Conservation (phyloP, 1,140 invertebrate genomes). For the Lepidurus couesii region DNA sequence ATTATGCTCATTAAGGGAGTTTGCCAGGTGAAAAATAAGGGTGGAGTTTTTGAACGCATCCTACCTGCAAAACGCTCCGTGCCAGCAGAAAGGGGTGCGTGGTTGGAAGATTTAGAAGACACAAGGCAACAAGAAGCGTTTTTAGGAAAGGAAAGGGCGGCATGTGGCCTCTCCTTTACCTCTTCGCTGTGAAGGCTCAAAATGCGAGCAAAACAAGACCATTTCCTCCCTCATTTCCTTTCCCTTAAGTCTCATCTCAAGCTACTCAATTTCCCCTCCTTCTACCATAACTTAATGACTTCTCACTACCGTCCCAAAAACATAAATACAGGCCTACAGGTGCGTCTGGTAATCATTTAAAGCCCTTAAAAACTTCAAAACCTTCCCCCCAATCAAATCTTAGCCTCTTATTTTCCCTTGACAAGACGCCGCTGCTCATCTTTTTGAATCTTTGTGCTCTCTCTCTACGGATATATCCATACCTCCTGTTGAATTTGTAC, state of each 20-base stretch:
- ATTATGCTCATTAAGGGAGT: constrained; percentile 5
- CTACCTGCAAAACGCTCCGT: background rate
- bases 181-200: background rate
- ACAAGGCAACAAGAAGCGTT: background rate
- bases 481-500: too few species aligned
- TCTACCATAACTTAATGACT: constrained; percentile 19
- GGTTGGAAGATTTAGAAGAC: background rate
- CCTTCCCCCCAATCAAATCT: too few species aligned
- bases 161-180: background rate
- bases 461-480: too few species aligned
- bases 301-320: background rate
- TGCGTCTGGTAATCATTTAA: background rate
- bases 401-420: too few species aligned
- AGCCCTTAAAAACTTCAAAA: background rate
- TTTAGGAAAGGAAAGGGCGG: constrained; percentile 5
- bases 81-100: background rate
- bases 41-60: background rate
- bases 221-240: constrained; percentile 19
- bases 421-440: too few species aligned
- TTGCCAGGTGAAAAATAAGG: constrained; percentile 15
- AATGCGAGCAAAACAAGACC: background rate
- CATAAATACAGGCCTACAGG: background rate
- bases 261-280: background rate
- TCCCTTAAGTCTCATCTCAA: background rate
- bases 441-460: too few species aligned